Evolutionary conservation across 2,797 vertebrate species (phyloP), one percentile per base, ranked within the genome.

Genomic region (Hyperoplus lanceolatus): DNA sequence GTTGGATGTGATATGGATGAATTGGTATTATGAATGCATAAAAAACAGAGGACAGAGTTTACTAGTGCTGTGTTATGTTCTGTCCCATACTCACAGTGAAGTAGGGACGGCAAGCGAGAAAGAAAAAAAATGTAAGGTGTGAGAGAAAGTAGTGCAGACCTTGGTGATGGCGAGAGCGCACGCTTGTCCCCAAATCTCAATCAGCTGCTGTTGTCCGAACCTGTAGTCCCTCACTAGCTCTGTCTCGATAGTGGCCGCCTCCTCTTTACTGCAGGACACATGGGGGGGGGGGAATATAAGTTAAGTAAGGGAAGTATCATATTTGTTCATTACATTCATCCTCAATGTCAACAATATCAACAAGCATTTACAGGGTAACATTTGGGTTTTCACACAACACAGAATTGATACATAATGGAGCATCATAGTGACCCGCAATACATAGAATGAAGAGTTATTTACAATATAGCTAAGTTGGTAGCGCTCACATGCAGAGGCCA

Each of bases 151-250:
- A 8, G 4, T 3, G 57, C 88, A 58, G 83, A 99, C 98, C 97
- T 98, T 99, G 43, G 97, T 94, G 59, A 99, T 95, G 7, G 97
- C 97, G 59, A 97, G 72, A 8, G 98, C 98, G 1, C 97, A 98
- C 0, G 97, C 97, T 1, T 98, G 96, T 55, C 98, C 98, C 92
- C 96, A 97, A 57, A 99, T 96, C 93, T 99, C 98, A 39, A 97
- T 96, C 76, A 99, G 95, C 94, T 99, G 98, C 94, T 97, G 97
- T 63, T 96, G 94, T 77, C 97, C 97, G 18, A 99, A 99, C 63
- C 91, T 94, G 73, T 98, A 99, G 82, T 99, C 98, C 76, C 92
- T 96, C 67, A 97, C 87, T 6, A 99, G 94, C 90, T 99, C 97
- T 62, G 91, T 94, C 92, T 98, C 97, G 13, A 99, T 93, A 8